phyloP scores from a whole-genome alignment of 2,113 vertebrate species.

The Alaudala cheleensis region DNA sequence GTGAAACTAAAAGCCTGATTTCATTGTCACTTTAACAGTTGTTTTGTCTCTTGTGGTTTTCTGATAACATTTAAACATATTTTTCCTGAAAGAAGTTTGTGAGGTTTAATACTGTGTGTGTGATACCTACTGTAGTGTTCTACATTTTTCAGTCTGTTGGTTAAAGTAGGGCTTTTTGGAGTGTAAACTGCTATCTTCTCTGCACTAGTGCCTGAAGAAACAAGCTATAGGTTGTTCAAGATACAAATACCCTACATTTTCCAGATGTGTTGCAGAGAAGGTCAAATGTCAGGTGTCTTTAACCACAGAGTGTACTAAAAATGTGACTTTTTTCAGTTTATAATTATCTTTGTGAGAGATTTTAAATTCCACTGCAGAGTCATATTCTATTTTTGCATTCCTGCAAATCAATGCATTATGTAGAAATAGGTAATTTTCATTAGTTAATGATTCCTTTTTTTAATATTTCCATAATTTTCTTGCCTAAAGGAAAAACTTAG shows the following conservation, averaged over 20 bases:
- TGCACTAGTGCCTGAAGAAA: not conserved
- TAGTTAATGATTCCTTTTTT: not conserved
- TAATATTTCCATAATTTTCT: not conserved
- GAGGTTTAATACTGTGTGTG: not conserved
- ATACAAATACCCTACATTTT: not conserved
- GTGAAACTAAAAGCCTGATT: constrained; percentile 48
- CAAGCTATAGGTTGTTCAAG: not conserved
- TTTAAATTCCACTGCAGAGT: not conserved
- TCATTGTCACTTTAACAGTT: constrained; percentile 35
- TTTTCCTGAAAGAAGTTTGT: constrained; percentile 6
- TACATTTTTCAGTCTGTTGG: not conserved
- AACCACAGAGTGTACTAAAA: not conserved
- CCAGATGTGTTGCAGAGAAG: not conserved
- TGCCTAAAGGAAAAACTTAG: not conserved
- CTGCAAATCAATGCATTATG: not conserved
- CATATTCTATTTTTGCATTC: not conserved
- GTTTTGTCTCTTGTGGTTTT: constrained; percentile 36
- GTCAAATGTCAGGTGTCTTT: not conserved
- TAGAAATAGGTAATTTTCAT: not conserved
- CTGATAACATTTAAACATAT: not conserved
- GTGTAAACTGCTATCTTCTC: not conserved
- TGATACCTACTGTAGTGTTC: not conserved
- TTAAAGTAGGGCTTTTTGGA: not conserved
- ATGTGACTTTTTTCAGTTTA: not conserved
- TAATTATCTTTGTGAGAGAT: not conserved